phyloP scores from a whole-genome alignment of 2,113 vertebrate species.

The Mandrillus leucophaeus region DNA sequence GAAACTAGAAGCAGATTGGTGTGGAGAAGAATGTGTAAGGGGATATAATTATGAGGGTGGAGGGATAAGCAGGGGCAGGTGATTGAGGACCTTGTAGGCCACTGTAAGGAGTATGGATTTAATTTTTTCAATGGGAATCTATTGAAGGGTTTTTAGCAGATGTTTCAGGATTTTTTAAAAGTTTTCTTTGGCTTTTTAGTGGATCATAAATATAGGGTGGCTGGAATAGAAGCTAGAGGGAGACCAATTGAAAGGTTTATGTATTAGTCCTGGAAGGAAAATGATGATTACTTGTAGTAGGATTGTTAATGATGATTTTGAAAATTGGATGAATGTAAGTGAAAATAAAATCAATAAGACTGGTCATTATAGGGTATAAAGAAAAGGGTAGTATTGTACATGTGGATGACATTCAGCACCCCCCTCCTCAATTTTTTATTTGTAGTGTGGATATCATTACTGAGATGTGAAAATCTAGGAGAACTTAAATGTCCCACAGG shows the following conservation, averaged over 20 bases:
- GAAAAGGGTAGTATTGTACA: not conserved
- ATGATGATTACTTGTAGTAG: not conserved
- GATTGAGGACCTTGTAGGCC: not conserved
- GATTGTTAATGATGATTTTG: not conserved
- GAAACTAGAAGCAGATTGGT: not conserved
- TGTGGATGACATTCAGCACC: not conserved
- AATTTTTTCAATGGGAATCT: slow-evolving; percentile 14
- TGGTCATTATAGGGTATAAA: not conserved
- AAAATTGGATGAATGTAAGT: not conserved
- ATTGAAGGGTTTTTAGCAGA: not conserved
- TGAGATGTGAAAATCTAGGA: not conserved
- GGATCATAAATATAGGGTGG: not conserved
- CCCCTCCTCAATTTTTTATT: not conserved
- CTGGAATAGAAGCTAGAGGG: not conserved
- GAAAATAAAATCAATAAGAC: not conserved
- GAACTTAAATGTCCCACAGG: not conserved
- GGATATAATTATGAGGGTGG: not conserved
- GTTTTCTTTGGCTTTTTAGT: not conserved
- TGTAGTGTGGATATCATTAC: not conserved
- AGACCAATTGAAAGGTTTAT: not conserved
- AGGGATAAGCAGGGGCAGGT: not conserved
- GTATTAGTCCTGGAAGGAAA: slow-evolving; percentile 6
- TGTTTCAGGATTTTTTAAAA: slow-evolving; percentile 26
- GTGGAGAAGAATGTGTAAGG: not conserved
- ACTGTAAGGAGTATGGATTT: not conserved